Conservation (phyloP, 2,888 invertebrate species). For the Andrena hattorfiana region DNA sequence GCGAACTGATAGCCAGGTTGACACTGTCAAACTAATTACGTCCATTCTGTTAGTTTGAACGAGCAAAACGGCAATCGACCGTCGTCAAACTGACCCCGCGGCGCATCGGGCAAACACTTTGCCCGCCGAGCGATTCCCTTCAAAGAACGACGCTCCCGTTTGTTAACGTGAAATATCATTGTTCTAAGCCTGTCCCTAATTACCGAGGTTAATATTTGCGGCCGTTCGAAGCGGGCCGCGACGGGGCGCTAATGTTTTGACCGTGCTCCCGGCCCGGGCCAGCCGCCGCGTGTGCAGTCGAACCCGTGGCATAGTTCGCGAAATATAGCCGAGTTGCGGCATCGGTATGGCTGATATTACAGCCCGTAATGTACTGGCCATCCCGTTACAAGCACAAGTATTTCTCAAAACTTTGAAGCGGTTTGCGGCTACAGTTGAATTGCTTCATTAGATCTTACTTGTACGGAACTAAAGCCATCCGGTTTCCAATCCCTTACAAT, state of each 20-base stretch:
- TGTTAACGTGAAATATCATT: conserved; percentile 34
- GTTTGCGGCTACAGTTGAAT: conserved; percentile 69
- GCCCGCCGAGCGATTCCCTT: conserved; percentile 8
- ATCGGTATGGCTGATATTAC: conserved; percentile 67
- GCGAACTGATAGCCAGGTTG: not conserved
- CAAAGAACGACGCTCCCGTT: conserved; percentile 19
- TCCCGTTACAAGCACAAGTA: conserved; percentile 49
- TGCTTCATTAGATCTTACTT: conserved; percentile 73
- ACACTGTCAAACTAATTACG: conserved; percentile 8
- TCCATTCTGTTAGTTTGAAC: conserved; percentile 1
- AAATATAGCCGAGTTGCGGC: conserved; percentile 63
- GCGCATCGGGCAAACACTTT: not conserved
- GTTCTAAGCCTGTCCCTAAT: conserved; percentile 36
- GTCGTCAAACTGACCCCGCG: no score
- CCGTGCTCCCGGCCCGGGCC: conserved; percentile 49
- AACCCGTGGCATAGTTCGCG: conserved; percentile 57
- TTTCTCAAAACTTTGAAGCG: conserved; percentile 73
- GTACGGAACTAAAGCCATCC: conserved; percentile 51
- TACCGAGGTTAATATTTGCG: conserved; percentile 45
- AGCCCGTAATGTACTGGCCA: conserved; percentile 66
- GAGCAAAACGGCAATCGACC: not conserved
- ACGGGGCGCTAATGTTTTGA: conserved; percentile 53
- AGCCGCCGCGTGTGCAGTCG: conserved; percentile 59
- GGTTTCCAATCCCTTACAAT: conserved; percentile 27
- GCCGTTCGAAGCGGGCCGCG: not conserved